Conservation (phyloP, 2,113 vertebrate species). For the Strigops habroptila region DNA sequence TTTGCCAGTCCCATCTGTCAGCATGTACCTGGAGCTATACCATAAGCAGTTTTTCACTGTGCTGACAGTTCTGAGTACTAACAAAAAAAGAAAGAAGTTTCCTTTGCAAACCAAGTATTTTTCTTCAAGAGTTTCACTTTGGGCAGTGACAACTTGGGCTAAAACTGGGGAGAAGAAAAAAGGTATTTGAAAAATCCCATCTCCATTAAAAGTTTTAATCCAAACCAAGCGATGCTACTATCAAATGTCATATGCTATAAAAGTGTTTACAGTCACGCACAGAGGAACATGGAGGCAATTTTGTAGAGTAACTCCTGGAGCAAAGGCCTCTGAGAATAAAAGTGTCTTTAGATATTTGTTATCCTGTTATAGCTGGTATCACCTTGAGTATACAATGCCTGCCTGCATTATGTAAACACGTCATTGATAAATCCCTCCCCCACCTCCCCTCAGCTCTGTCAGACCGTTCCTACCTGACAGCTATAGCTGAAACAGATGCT, state of each 20-base stretch:
- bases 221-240: not conserved
- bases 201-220: constrained; percentile 4
- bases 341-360: constrained; percentile 62
- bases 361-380: constrained; percentile 46
- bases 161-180: not conserved
- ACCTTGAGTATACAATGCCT: constrained; percentile 58
- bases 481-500: constrained; percentile 67
- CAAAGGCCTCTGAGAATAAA: constrained; percentile 59
- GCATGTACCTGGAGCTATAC: not conserved
- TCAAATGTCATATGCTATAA: not conserved
- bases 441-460: constrained; percentile 37
- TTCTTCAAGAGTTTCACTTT: not conserved
- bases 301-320: constrained; percentile 51
- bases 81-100: not conserved
- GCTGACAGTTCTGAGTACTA: not conserved
- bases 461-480: constrained; percentile 42
- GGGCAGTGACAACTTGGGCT: not conserved
- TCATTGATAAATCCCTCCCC: constrained; percentile 63
- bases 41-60: not conserved
- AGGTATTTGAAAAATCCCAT: not conserved
- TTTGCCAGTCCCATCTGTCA: not conserved
- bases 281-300: constrained; percentile 38
- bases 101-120: not conserved
- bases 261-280: not conserved
- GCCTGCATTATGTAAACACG: constrained; percentile 62